Evolutionary conservation across 2,113 vertebrate species (phyloP), one percentile per base, ranked within the genome.

Genomic region (Tetrao urogallus): DNA sequence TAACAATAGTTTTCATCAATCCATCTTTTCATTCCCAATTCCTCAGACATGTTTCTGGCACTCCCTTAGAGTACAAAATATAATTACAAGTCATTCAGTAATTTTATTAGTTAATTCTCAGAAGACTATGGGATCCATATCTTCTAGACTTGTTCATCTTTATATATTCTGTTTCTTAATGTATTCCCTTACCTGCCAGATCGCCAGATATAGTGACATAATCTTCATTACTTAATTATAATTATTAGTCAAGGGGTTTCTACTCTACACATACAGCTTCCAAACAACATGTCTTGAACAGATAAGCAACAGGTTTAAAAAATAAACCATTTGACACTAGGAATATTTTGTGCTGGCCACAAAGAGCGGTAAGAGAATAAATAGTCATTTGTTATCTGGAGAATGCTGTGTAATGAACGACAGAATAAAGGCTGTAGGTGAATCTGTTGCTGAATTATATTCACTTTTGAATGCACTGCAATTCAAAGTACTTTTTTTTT

Each of bases 171-270:
- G 22, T 92, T 88, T 89, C 60, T 90, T 82, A 79, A 10, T 57
- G 63, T 90, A 95, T 86, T 94, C 87, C 91, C 91, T 85, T 85
- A 92, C 88, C 90, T 96, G 90, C 47, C 47, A 82, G 81, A 93
- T 89, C 91, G 77, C 87, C 47, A 95, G 91, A 94, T 91, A 82
- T 1, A 87, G 75, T 91, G 89, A 58, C 84, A 95, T 69, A 80
- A 91, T 96, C 60, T 91, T 96, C 72, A 92, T 92, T 95, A 80
- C 89, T 92, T 96, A 93, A 95, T 95, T 94, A 89, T 73, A 90
- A 63, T 82, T 93, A 82, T 92, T 85, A 94, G 70, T 87, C 80
- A 90, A 90, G 93, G 81, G 74, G 32, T 61, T 94, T 92, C 76
- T 82, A 80, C 34, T 19, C 69, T 38, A 77, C 87, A 86, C 64